Evolutionary conservation across 2,888 invertebrate species (phyloP), one percentile per base, ranked within the genome.

Genomic region (Rutpela maculata): DNA sequence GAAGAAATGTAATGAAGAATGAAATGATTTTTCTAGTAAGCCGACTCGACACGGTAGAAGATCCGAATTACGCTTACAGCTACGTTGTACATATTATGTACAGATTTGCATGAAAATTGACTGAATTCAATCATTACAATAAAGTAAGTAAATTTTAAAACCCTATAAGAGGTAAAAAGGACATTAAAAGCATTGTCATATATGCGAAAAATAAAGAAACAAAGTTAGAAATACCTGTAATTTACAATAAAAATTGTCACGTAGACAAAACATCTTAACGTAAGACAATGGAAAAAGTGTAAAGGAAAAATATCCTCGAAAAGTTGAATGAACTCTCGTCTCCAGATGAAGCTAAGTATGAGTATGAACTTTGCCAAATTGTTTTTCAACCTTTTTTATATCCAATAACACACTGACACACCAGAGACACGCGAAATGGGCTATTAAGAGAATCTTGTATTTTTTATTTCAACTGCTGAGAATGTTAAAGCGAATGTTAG

Each of bases 401-500:
- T 38, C 43, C 43, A 66, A 66, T 66, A 66, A 35, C 66, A 63
- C 63, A 63, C 35, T 66, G 66, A 66, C n/a, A 38, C 17, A 38
- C 66, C 38, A 66, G 66, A 19, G 1, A 19, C n/a, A 50, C 11
- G 43, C 43, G 43, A 43, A 50, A 50, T n/a, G 50, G 50, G 50
- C 50, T 50, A n/a, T 50, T 50, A 50, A 17, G 50, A 50, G n/a
- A 50, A n/a, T 50, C n/a, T 50, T 50, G 6, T 50, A 50, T 50
- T 50, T 50, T 50, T 6, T n/a, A 43, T 43, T 43, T 35, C 6
- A 35, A 7, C 12, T 43, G 43, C 43, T 43, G 43, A 12, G 12
- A 35, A 15, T 15, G 15, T 43, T 15, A 15, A 43, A 43, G 4
- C 43, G 0, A 43, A 4, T 1, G 11, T 43, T 43, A 43, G 43